phyloP scores from a whole-genome alignment of 2,888 invertebrate species.

The Eueremaeus valkanovi region DNA sequence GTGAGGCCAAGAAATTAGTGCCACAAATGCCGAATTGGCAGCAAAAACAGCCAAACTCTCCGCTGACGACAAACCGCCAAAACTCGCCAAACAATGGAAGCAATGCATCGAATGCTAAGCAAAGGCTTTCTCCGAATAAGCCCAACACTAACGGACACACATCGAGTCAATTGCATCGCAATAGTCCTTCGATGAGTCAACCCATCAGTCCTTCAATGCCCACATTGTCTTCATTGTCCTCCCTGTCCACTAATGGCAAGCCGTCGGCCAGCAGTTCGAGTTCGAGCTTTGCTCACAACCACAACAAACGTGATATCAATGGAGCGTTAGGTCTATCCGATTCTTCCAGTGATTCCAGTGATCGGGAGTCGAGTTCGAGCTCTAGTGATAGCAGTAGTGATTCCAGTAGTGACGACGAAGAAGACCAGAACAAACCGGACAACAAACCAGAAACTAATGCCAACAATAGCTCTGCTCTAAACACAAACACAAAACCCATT shows the following conservation, averaged over 20 bases:
- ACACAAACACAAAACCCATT: no score
- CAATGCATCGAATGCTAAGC: no score
- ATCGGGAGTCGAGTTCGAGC: conserved; percentile 45
- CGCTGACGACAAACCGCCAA: conserved; percentile 25
- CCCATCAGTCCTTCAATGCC: conserved; percentile 35
- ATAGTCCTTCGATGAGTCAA: conserved; percentile 12
- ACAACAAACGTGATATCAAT: conserved; percentile 19
- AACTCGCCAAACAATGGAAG: conserved; percentile 35
- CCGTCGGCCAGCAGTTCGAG: conserved; percentile 19
- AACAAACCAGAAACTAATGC: no score
- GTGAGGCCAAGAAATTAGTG: conserved; percentile 28
- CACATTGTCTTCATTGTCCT: conserved; percentile 1
- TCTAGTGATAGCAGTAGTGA: conserved; percentile 46
- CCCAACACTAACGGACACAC: conserved; percentile 17
- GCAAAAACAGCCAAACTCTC: background rate
- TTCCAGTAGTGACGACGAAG: conserved; percentile 48
- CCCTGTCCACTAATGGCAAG: conserved; percentile 6
- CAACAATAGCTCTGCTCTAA: no score
- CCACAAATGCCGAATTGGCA: conserved; percentile 19
- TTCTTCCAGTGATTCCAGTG: conserved; percentile 52
- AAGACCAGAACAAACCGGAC: conserved; percentile 37
- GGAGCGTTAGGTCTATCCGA: conserved; percentile 51
- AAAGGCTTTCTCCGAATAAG: conserved; percentile 30
- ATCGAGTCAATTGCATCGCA: background rate
- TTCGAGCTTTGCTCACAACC: conserved; percentile 21